Evolutionary conservation across 2,888 invertebrate genomes (phyloP), one percentile per base, ranked within the genome.

Genomic region (Chydorus sphaericus): DNA sequence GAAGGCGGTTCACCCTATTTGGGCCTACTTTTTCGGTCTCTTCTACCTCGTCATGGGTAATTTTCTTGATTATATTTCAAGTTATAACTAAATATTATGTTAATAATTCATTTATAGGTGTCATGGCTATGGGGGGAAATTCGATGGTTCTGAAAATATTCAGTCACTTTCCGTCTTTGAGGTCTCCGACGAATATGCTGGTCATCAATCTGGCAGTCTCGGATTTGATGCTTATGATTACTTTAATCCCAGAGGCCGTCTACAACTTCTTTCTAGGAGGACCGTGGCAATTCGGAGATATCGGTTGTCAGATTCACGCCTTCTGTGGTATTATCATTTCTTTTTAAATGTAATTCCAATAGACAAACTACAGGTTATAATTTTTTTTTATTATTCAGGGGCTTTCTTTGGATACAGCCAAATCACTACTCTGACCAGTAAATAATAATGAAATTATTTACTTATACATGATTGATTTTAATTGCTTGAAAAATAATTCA

Each of bases 351-450:
- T 11, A 23, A 10, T 23, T 23, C 26, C 26, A 2, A 23, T n/a
- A 20, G 3, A 26, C 44, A 44, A 23, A 4, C 8, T 33, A 14
- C 4, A 20, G 18, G 10, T n/a, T 44, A n/a, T n/a, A n/a, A n/a
- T n/a, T n/a, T n/a, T n/a, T n/a, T n/a, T n/a, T n/a, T n/a, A n/a
- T 4, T 30, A 38, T 53, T 10, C 37, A 29, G 68, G 68, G 3
- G 69, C 67, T 4, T 62, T 68, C 36, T 67, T 66, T 54, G 69
- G 69, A n/a, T 61, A 69, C 29, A 66, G 66, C 62, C 68, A 68
- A 50, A 69, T 69, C 59, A 66, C 65, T 62, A 67, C 67, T 3
- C 62, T 68, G 58, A 65, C 66, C n/a, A n/a, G n/a, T n/a, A n/a
- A n/a, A n/a, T n/a, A n/a, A n/a, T n/a, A n/a, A n/a, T n/a, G n/a